phyloP scores from a whole-genome alignment of 2,888 invertebrate genomes.

The Brenthis daphne region DNA sequence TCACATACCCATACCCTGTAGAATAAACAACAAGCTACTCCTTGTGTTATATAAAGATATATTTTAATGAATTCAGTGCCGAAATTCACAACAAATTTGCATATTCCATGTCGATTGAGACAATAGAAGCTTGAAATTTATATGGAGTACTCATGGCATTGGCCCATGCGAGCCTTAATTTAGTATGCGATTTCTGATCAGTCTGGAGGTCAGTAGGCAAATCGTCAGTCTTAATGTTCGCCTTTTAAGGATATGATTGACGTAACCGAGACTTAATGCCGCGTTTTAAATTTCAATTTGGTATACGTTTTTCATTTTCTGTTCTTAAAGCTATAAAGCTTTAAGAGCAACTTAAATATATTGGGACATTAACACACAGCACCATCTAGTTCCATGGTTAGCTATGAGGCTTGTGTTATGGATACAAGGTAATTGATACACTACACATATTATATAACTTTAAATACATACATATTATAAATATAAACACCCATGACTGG shows the following conservation, averaged over 20 bases:
- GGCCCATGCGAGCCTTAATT: slow-evolving; percentile 5
- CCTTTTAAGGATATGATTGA: slow-evolving; percentile 22
- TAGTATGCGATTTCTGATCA: slow-evolving; percentile 15
- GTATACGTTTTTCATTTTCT: background rate
- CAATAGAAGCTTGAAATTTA: slow-evolving; percentile 29
- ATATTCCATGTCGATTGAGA: slow-evolving; percentile 27
- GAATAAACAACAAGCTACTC: slow-evolving; percentile 2
- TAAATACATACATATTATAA: too few relatives aligned
- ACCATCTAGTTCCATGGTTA: too few relatives aligned
- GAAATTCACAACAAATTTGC: slow-evolving; percentile 36
- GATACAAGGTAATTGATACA: too few relatives aligned
- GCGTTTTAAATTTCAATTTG: slow-evolving; percentile 13
- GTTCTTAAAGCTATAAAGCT: background rate
- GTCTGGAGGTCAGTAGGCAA: slow-evolving; percentile 33
- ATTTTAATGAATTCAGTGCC: slow-evolving; percentile 28
- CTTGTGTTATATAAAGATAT: slow-evolving; percentile 38
- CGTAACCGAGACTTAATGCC: slow-evolving; percentile 7
- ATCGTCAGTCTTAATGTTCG: slow-evolving; percentile 23
- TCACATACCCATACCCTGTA: slow-evolving; percentile 27
- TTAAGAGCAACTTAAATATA: too few relatives aligned
- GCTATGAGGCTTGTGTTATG: too few relatives aligned
- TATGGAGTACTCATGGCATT: slow-evolving; percentile 18
- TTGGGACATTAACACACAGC: too few relatives aligned
- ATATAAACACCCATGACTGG: too few relatives aligned
- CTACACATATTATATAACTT: too few relatives aligned